Base-by-base conservation (phyloP, 2,888 invertebrate species). In the Dascillus cervinus region DNA sequence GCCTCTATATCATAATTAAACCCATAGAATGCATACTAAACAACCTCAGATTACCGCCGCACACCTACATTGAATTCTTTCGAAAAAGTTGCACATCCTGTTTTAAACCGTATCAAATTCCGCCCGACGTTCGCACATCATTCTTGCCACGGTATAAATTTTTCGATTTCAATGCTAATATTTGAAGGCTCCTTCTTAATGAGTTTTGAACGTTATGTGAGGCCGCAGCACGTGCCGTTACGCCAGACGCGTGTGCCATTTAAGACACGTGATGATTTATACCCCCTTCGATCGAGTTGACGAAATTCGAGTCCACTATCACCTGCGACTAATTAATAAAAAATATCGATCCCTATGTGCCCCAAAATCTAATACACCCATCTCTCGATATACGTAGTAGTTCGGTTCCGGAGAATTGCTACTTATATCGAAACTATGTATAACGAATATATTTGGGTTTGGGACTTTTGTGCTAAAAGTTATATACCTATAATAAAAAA, bases 201-300 rank as follows among this genome's bases (percentile, higher is more conserved):
- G 51, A 49, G 45, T 48, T 49, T 49, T 37, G 48, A 54, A 52
- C 54, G 56, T 32, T 25, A 32, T 29, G 37, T 26, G 25, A 26
- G 9, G 29, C 37, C 47, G 44, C 50, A 43, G 43, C 56, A 44
- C 53, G 55, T 50, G 52, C 32, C 42, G 45, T 42, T 30, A 44
- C 43, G 47, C 34, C 28, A 34, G 34, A 12, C 29, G 35, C 37
- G 44, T 34, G 41, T 37, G 39, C 35, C 39, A 39, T 30, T 26
- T 11, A n/a, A 14, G 36, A 37, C 46, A 46, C 49, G 45, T 46
- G 47, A 10, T 20, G 27, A 36, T 39, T 25, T 27, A n/a, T n/a
- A n/a, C n/a, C n/a, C n/a, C n/a, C n/a, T n/a, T n/a, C n/a, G n/a
- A n/a, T n/a, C n/a, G n/a, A n/a, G n/a, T n/a, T n/a, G n/a, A n/a